phyloP scores from a whole-genome alignment of 2,888 invertebrate species.

The Opisthograptis luteolata region DNA sequence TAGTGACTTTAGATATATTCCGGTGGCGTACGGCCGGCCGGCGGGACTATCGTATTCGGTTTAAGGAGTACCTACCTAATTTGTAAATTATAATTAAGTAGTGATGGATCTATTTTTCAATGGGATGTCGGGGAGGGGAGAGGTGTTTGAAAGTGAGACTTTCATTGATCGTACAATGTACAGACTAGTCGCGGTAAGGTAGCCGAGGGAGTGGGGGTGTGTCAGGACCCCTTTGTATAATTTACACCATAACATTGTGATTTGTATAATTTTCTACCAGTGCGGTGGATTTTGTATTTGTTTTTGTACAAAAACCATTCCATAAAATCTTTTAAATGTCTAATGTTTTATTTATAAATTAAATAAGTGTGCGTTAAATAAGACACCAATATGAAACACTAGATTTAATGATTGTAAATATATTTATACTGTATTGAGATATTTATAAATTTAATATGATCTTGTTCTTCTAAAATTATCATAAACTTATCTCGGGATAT shows the following conservation, averaged over 20 bases:
- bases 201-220: slow-evolving; percentile 48
- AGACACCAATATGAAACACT: slow-evolving; percentile 82
- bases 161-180: slow-evolving; percentile 76
- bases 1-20: slow-evolving; percentile 70
- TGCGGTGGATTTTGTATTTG: slow-evolving; percentile 75
- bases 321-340: slow-evolving; percentile 77
- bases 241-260: slow-evolving; percentile 70
- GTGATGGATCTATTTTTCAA: slow-evolving; percentile 83
- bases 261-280: slow-evolving; percentile 72
- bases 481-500: slow-evolving; percentile 70
- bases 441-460: slow-evolving; percentile 83
- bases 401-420: slow-evolving; percentile 79
- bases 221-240: slow-evolving; percentile 46
- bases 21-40: slow-evolving; percentile 64
- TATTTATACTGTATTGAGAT: slow-evolving; percentile 83
- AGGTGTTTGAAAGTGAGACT: slow-evolving; percentile 77
- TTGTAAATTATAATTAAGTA: slow-evolving; percentile 83
- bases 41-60: slow-evolving; percentile 74
- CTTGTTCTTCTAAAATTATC: slow-evolving; percentile 81
- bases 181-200: slow-evolving; percentile 71
- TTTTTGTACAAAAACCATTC: slow-evolving; percentile 84
- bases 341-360: slow-evolving; percentile 77
- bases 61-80: slow-evolving; percentile 80
- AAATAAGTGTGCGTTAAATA: slow-evolving; percentile 80
- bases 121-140: slow-evolving; percentile 57